phyloP scores from a whole-genome alignment of 2,113 vertebrate genomes.

The Steatornis caripensis region DNA sequence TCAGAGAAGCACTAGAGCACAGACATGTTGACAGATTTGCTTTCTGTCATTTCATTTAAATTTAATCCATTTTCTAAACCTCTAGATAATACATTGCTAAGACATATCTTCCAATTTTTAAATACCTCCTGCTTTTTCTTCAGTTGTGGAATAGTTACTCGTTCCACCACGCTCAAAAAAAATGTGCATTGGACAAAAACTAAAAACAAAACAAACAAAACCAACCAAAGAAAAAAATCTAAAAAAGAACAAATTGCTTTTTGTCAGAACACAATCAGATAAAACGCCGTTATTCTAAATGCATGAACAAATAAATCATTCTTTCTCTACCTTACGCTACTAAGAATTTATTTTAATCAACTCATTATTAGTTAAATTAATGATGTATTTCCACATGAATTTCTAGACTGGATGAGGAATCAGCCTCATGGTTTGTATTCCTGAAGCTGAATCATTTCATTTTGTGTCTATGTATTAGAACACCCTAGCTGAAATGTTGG shows the following conservation, averaged over 20 bases:
- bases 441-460: not conserved
- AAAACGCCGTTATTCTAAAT: not conserved
- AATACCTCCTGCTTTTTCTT: not conserved
- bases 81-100: conserved; percentile 45
- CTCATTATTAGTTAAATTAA: not conserved
- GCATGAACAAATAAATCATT: not conserved
- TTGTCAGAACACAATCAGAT: not conserved
- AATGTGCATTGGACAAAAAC: not conserved
- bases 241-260: not conserved
- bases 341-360: not conserved
- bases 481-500: not conserved
- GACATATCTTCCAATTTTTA: not conserved
- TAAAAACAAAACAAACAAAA: not conserved
- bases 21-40: conserved; percentile 52
- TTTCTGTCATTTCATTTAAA: conserved; percentile 67
- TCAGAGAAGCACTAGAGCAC: conserved; percentile 36
- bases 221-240: not conserved
- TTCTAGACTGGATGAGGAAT: not conserved
- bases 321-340: not conserved
- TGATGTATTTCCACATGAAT: not conserved
- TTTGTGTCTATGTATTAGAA: not conserved
- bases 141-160: not conserved
- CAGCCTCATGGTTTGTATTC: not conserved
- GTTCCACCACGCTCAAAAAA: not conserved
- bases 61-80: conserved; percentile 50